These are phyloP conservation scores for Artibeus lituratus DNA, from an alignment of 2,797 vertebrate species.

Conservation along the genomic window DNA sequence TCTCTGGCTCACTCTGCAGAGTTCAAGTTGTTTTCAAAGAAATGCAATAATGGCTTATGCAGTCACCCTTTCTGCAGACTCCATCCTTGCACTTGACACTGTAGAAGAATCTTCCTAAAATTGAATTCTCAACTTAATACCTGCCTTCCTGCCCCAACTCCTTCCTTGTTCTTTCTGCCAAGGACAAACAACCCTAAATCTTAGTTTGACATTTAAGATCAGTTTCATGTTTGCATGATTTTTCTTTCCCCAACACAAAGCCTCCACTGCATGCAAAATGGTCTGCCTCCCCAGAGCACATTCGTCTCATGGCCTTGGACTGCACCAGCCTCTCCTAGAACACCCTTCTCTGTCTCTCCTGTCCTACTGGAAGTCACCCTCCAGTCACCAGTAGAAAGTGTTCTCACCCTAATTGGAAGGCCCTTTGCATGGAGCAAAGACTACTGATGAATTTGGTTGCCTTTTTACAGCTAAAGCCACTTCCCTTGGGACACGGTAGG, in stretches of 20 bases:
- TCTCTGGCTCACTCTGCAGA: not conserved
- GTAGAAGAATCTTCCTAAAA: not conserved
- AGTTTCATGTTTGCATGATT: not conserved
- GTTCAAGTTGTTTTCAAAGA: not conserved
- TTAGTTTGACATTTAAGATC: not conserved
- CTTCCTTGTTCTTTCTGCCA: not conserved
- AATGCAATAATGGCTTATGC: not conserved
- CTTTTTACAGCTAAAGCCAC: not conserved
- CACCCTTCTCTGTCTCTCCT: not conserved
- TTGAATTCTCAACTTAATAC: not conserved
- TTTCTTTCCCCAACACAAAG: not conserved
- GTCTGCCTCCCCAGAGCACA: not conserved
- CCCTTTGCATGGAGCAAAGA: not conserved
- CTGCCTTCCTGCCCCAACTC: not conserved
- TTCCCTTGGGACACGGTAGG: not conserved
- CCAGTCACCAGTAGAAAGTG: not conserved
- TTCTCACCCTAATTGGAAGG: not conserved
- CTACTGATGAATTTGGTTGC: not conserved
- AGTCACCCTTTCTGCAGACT: not conserved
- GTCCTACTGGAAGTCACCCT: not conserved
- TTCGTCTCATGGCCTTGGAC: not conserved
- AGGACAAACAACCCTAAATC: not conserved
- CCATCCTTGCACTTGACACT: not conserved
- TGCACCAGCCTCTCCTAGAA: not conserved
- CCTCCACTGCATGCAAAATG: not conserved